Base-by-base conservation (phyloP, 2,797 vertebrate genomes). In the Pseudomugil tenellus region DNA sequence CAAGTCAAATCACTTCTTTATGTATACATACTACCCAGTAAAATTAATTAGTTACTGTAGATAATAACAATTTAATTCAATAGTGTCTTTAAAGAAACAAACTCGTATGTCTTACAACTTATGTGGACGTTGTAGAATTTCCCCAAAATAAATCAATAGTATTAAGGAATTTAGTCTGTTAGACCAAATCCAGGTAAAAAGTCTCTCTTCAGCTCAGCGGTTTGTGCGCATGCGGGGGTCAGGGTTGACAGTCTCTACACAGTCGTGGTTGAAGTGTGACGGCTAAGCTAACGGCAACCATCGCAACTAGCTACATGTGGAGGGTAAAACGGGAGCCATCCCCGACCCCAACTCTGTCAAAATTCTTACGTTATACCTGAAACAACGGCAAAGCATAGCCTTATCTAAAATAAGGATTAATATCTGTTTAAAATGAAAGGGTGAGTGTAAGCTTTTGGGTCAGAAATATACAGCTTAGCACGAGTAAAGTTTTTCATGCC, bases 291-390 rank as follows among this genome's bases (percentile, higher is more conserved):
- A 89, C 82, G 46, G 87, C 86, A 84, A 89, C 81, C 87, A 85
- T 82, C 83, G 89, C 66, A 83, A 79, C 82, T 79, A 91, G 90
- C 90, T 95, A 94, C 94, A 95, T 95, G 94, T 95, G 94, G 94
- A 94, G 94, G 92, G 90, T 92, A 89, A 90, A 90, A 89, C 92
- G 89, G 91, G 92, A 93, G 90, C 67, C 86, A 90, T 90, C 86
- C 93, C 86, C 77, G 84, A 90, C 91, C 89, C 92, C 65, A 91
- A 93, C 82, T 93, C 92, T 89, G 80, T 86, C 87, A 80, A 81
- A 87, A 84, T 84, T 66, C 77, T 80, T 74, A 74, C 63, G 58
- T 82, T 83, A 48, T 69, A 81, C 75, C 79, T 65, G 23, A 76
- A 88, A 84, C 84, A 84, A 87, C 87, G 71, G 51, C 37, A 64